phyloP scores from a whole-genome alignment of 2,797 vertebrate species.

The Gouania willdenowi region DNA sequence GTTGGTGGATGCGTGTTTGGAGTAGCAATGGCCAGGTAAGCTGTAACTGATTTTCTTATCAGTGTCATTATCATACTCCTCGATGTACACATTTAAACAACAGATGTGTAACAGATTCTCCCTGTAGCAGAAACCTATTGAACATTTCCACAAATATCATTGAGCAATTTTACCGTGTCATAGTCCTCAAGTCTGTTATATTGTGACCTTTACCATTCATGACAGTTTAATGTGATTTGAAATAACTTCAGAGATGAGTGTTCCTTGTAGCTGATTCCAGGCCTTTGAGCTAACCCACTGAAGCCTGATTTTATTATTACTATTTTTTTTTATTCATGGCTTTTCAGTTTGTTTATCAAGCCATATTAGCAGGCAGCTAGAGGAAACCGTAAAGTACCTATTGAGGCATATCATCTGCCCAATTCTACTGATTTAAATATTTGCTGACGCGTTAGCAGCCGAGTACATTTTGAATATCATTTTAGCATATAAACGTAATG shows the following conservation, averaged over 20 bases:
- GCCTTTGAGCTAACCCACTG: not conserved
- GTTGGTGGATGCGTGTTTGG: constrained; percentile 95
- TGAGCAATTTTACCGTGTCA: too few relatives aligned
- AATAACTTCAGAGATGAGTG: not conserved
- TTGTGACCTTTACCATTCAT: not conserved
- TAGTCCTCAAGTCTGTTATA: constrained; percentile 2
- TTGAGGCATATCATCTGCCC: too few relatives aligned
- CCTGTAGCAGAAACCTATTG: not conserved
- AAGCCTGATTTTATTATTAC: constrained; percentile 5
- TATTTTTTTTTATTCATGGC: too few relatives aligned
- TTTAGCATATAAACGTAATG: too few relatives aligned
- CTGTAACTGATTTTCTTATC: not conserved
- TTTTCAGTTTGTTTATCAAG: constrained; percentile 21
- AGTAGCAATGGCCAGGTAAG: constrained; percentile 92
- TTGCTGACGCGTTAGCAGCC: too few relatives aligned
- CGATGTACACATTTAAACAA: not conserved
- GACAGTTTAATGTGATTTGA: not conserved
- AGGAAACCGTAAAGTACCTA: constrained; percentile 21
- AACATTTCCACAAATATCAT: too few relatives aligned
- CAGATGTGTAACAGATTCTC: constrained; percentile 1
- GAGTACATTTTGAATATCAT: too few relatives aligned
- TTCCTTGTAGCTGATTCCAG: not conserved
- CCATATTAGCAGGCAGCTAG: constrained; percentile 9
- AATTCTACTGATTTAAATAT: too few relatives aligned
- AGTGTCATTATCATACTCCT: constrained; percentile 53